These are phyloP conservation scores for Cacatua alba DNA, from an alignment of 2,113 vertebrate species.

Conservation along the genomic window DNA sequence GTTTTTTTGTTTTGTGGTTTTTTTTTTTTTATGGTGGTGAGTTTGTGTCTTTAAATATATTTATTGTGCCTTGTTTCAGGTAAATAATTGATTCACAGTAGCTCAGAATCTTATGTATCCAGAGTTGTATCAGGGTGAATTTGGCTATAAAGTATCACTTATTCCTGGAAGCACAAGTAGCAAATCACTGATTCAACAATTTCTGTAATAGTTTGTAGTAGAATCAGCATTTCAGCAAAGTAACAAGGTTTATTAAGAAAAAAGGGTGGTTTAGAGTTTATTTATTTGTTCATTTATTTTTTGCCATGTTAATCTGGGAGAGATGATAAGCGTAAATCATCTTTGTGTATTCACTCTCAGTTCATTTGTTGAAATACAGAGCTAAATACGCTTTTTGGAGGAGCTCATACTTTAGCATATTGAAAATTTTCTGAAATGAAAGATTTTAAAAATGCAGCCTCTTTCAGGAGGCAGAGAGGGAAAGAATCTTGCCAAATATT, in stretches of 20 bases:
- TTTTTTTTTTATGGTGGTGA: neutral
- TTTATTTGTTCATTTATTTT: neutral
- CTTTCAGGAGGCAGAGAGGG: constrained; percentile 19
- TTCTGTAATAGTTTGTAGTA: neutral
- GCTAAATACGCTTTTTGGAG: constrained; percentile 41
- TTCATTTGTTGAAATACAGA: constrained; percentile 35
- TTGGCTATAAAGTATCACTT: neutral
- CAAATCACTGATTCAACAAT: neutral
- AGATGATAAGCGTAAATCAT: neutral
- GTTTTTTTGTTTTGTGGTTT: too few relatives aligned
- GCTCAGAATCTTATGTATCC: constrained; percentile 23
- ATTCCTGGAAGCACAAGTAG: neutral
- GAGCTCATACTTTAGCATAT: constrained; percentile 20
- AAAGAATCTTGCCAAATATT: constrained; percentile 41
- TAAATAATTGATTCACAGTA: constrained; percentile 27
- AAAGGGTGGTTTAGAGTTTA: neutral
- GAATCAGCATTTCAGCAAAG: constrained; percentile 45
- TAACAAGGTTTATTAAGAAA: neutral
- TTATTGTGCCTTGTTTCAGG: constrained; percentile 3
- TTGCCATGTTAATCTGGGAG: neutral
- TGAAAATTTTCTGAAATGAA: constrained; percentile 65
- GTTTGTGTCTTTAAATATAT: neutral
- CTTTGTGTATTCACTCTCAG: neutral
- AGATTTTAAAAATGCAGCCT: constrained; percentile 54
- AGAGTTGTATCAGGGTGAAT: neutral